These are phyloP conservation scores for Sitobion miscanthi DNA, from an alignment of 1,140 invertebrate genomes.

Conservation along the genomic window DNA sequence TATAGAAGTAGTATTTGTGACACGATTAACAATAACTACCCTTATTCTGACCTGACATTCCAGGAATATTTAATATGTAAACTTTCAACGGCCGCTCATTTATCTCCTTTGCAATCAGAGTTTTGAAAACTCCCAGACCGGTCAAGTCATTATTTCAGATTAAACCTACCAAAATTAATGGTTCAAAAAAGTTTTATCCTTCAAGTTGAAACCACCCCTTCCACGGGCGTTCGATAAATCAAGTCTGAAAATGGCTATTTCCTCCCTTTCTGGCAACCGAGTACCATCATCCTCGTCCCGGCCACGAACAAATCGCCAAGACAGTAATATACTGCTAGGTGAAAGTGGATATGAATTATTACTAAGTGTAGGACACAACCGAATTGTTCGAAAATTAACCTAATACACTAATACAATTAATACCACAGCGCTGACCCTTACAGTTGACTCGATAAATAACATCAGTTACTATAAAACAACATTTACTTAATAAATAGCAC, in stretches of 20 bases:
- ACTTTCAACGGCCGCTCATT: slow-evolving; percentile 50
- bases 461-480: not conserved
- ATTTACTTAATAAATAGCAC: not conserved
- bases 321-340: not conserved
- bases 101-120: slow-evolving; percentile 50
- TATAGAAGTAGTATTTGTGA: not conserved
- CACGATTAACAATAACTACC: not conserved
- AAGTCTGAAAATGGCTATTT: not conserved
- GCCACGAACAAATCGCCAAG: slow-evolving; percentile 27
- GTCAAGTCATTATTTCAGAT: slow-evolving; percentile 50
- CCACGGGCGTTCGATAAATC: slow-evolving; percentile 50
- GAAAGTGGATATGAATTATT: slow-evolving; percentile 40
- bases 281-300: not conserved
- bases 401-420: slow-evolving; percentile 7
- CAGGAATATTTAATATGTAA: slow-evolving; percentile 54
- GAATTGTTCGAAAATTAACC: slow-evolving; percentile 20
- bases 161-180: slow-evolving; percentile 49
- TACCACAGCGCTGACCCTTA: not conserved
- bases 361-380: not conserved
- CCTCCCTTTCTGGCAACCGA: slow-evolving; percentile 19
- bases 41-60: not conserved
- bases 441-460: not conserved
- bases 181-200: slow-evolving; percentile 49
- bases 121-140: slow-evolving; percentile 49
- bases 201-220: slow-evolving; percentile 17